Conservation (phyloP, 2,888 invertebrate genomes). For the Agapostemon virescens region DNA sequence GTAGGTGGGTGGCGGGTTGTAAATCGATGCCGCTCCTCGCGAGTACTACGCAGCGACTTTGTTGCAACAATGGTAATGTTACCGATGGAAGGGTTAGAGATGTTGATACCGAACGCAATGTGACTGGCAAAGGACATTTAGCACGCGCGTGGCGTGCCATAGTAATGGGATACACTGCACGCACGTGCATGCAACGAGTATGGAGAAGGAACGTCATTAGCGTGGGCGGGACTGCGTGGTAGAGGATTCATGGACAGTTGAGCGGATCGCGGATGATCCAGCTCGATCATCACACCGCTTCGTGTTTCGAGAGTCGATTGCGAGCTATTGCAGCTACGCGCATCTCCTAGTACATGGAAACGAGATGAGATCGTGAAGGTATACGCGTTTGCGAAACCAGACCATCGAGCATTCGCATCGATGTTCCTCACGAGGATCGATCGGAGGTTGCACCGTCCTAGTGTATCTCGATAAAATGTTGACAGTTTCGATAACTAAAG, state of each 20-base stretch:
- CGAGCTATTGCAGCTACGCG: slow-evolving; percentile 7
- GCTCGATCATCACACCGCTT: slow-evolving; percentile 33
- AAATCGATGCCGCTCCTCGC: neutral
- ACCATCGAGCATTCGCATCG: slow-evolving; percentile 37
- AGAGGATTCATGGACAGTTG: slow-evolving; percentile 35
- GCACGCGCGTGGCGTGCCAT: slow-evolving; percentile 15
- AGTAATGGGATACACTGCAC: slow-evolving; percentile 33
- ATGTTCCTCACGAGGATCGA: slow-evolving; percentile 23
- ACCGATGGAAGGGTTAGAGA: neutral
- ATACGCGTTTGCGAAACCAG: slow-evolving; percentile 35
- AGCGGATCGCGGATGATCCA: slow-evolving; percentile 45
- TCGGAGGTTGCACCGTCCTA: neutral
- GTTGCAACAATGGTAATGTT: neutral
- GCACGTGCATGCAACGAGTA: slow-evolving; percentile 36
- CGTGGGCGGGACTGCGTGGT: slow-evolving; percentile 53
- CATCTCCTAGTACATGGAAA: slow-evolving; percentile 27
- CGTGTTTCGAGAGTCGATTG: slow-evolving; percentile 35
- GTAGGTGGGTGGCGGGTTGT: neutral
- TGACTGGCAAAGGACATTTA: slow-evolving; percentile 24
- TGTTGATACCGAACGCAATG: slow-evolving; percentile 14
- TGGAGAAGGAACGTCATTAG: slow-evolving; percentile 38
- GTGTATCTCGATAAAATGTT: slow-evolving; percentile 22
- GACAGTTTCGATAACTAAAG: slow-evolving; percentile 8
- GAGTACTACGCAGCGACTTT: neutral
- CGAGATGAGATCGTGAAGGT: slow-evolving; percentile 33